Conservation (phyloP, 2,797 vertebrate genomes). For the Bradypus variegatus region DNA sequence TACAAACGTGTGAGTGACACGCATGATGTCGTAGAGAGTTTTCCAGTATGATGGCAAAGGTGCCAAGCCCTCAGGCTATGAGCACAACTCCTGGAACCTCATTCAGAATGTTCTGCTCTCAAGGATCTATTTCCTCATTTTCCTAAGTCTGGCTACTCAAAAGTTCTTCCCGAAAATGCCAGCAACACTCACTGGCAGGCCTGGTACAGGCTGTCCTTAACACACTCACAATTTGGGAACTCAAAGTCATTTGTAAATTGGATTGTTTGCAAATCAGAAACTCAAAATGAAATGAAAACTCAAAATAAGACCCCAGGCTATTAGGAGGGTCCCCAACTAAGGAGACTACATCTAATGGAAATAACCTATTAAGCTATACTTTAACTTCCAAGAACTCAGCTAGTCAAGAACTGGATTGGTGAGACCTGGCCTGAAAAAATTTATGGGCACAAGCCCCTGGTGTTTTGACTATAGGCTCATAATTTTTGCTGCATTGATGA, state of each 20-base stretch:
- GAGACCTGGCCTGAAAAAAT: background rate
- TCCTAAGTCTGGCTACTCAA: background rate
- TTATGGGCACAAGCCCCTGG: background rate
- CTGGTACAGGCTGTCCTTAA: slow-evolving; percentile 36
- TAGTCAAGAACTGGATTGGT: background rate
- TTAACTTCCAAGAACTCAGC: background rate
- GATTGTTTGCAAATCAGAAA: background rate
- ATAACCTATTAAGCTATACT: background rate
- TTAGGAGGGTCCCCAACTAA: background rate
- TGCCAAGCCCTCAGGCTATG: slow-evolving; percentile 16
- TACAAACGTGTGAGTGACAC: background rate
- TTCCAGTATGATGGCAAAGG: background rate
- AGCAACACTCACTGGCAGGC: slow-evolving; percentile 16
- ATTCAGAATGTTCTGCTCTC: slow-evolving; percentile 35
- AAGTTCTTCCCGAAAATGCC: slow-evolving; percentile 44
- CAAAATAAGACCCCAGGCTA: background rate
- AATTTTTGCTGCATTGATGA: background rate
- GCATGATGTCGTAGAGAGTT: background rate
- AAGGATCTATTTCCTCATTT: slow-evolving; percentile 54
- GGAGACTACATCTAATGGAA: background rate
- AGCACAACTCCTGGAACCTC: background rate
- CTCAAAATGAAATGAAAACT: background rate
- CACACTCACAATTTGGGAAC: background rate
- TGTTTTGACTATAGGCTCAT: background rate
- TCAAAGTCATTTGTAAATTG: background rate